A percentile compares a stretch with the other conserved stretches of the same genome.
phyloP scores from a whole-genome alignment of 2,888 invertebrate genomes.

The Drosophila neotestacea region DNA sequence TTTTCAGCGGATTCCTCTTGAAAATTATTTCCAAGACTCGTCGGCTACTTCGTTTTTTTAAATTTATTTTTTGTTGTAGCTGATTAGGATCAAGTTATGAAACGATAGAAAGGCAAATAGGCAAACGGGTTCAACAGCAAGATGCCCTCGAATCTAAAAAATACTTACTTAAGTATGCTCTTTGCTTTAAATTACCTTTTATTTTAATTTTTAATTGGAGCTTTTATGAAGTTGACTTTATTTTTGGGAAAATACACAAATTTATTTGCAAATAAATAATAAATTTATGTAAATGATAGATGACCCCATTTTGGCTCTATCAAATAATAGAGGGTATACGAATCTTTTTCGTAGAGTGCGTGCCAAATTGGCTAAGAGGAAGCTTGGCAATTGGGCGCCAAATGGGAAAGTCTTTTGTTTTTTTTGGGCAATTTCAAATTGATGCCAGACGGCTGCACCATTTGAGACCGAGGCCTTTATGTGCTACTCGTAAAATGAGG shows the following conservation, averaged over 20 bases:
- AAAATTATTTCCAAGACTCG: conserved; percentile 38
- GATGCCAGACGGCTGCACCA: conserved; percentile 43
- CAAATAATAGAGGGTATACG: conserved; percentile 6
- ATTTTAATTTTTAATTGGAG: not conserved
- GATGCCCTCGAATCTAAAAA: conserved; percentile 12
- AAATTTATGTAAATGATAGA: not conserved
- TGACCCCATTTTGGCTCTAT: not conserved
- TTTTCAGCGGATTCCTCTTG: conserved; percentile 5
- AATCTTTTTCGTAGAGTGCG: conserved; percentile 29
- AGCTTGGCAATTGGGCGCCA: conserved; percentile 33
- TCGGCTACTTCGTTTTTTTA: conserved; percentile 16
- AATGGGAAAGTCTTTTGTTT: conserved; percentile 24
- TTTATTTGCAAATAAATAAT: not conserved
- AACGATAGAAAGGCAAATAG: not conserved
- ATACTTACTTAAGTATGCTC: not conserved
- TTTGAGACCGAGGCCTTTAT: conserved; percentile 16
- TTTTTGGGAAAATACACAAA: not conserved
- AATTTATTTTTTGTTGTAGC: conserved; percentile 8
- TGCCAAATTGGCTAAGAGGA: conserved; percentile 62
- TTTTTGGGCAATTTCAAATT: conserved; percentile 22
- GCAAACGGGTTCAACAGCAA: not conserved
- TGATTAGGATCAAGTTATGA: conserved; percentile 39
- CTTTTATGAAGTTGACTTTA: not conserved
- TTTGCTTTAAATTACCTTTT: not conserved
- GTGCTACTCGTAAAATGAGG: conserved; percentile 9